Conservation (phyloP, 1,140 invertebrate genomes). For the Liolophura sinensis region DNA sequence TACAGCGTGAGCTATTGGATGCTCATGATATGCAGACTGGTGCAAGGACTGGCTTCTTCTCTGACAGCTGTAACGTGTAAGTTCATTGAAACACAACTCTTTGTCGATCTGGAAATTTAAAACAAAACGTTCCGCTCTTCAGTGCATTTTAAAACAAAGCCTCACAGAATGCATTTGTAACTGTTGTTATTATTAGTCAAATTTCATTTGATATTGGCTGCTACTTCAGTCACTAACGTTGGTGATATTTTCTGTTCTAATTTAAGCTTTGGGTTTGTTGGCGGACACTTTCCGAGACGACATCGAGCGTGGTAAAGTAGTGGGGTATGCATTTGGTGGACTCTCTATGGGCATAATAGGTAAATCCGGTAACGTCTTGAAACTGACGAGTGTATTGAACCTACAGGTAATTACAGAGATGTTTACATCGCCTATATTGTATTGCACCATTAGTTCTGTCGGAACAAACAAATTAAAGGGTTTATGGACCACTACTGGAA, state of each 20-base stretch:
- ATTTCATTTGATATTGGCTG: too few relatives aligned
- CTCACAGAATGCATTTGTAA: too few relatives aligned
- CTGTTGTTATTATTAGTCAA: too few relatives aligned
- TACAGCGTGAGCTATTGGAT: constrained; percentile 7
- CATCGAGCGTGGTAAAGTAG: constrained; percentile 1
- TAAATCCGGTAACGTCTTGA: not conserved
- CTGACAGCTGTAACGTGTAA: constrained; percentile 8
- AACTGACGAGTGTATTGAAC: too few relatives aligned
- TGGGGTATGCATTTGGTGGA: constrained; percentile 6
- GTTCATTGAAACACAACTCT: not conserved
- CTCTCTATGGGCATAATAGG: constrained; percentile 7
- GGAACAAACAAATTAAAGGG: too few relatives aligned
- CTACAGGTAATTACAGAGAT: too few relatives aligned
- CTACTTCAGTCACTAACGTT: too few relatives aligned
- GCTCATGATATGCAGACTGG: not conserved
- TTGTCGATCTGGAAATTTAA: not conserved
- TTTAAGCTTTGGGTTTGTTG: constrained; percentile 3
- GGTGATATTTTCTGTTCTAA: too few relatives aligned
- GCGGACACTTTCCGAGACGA: constrained; percentile 7
- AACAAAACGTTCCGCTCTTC: not conserved
- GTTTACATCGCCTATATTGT: too few relatives aligned
- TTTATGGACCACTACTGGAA: too few relatives aligned
- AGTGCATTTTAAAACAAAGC: not conserved
- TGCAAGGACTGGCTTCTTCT: constrained; percentile 6
- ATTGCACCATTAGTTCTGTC: too few relatives aligned